Evolutionary conservation across 2,888 invertebrate species (phyloP).

Genomic region (Lydus trimaculatus): DNA sequence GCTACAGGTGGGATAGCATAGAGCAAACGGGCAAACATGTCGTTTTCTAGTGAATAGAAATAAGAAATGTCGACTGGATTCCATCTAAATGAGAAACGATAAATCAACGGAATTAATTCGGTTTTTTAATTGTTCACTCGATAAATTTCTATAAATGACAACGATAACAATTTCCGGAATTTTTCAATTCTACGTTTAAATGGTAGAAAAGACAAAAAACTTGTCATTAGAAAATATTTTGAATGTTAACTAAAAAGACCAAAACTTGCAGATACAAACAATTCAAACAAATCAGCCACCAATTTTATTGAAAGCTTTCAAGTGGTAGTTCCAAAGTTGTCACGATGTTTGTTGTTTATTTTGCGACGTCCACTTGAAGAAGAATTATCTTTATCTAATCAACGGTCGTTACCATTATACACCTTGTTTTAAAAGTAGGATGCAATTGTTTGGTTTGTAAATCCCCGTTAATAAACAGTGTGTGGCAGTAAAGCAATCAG

Average conservation of each 20-base stretch:
- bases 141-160: conserved; percentile 18
- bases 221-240: neutral
- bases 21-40: too few relatives aligned
- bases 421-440: too few relatives aligned
- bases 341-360: too few relatives aligned
- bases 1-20: neutral
- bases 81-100: conserved; percentile 20
- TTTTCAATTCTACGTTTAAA: neutral
- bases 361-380: too few relatives aligned
- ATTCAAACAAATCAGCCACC: neutral
- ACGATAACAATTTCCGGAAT: conserved; percentile 14
- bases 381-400: too few relatives aligned
- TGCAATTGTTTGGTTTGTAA: too few relatives aligned
- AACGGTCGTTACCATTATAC: too few relatives aligned
- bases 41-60: neutral
- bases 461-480: neutral
- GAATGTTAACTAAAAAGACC: neutral
- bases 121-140: conserved; percentile 25
- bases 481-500: conserved; percentile 18
- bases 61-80: conserved; percentile 19
- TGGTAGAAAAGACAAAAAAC: neutral
- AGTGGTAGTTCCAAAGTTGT: neutral
- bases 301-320: neutral
- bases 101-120: conserved; percentile 22
- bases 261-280: neutral